phyloP scores from a whole-genome alignment of 2,888 invertebrate species.

The Drosophila testacea region DNA sequence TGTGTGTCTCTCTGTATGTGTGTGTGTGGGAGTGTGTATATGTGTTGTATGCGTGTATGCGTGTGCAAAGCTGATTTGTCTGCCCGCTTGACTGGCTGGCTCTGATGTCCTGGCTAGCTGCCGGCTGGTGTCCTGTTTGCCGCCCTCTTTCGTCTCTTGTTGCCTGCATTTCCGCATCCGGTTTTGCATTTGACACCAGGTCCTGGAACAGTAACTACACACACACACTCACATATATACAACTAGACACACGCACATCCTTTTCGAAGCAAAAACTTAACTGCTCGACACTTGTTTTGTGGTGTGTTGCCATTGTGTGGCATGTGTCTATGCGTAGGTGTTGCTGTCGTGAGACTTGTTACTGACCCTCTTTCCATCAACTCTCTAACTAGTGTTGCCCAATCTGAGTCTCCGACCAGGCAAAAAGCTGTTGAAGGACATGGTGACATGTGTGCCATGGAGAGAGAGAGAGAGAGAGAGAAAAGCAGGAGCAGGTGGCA shows the following conservation, averaged over 20 bases:
- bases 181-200: conserved; percentile 77
- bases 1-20: conserved; percentile 2
- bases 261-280: conserved; percentile 71
- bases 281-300: conserved; percentile 78
- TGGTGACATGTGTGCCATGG: conserved; percentile 63
- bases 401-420: conserved; percentile 41
- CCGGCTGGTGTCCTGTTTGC: conserved; percentile 37
- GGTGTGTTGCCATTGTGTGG: conserved; percentile 73
- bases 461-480: not conserved
- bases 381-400: conserved; percentile 2
- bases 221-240: conserved; percentile 22
- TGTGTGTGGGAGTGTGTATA: conserved; percentile 21
- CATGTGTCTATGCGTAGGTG: conserved; percentile 42
- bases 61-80: conserved; percentile 74
- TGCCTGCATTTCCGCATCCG: conserved; percentile 81
- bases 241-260: conserved; percentile 26
- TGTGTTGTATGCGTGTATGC: conserved; percentile 20
- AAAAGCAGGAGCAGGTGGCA: conserved; percentile 5
- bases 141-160: conserved; percentile 36
- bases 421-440: conserved; percentile 74
- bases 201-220: conserved; percentile 62
- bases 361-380: conserved; percentile 34
- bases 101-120: conserved; percentile 56
- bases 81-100: conserved; percentile 72
- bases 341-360: conserved; percentile 65